These are phyloP conservation scores for Steinernema carpocapsae DNA, from an alignment of 2,888 invertebrate genomes.

Conservation along the genomic window DNA sequence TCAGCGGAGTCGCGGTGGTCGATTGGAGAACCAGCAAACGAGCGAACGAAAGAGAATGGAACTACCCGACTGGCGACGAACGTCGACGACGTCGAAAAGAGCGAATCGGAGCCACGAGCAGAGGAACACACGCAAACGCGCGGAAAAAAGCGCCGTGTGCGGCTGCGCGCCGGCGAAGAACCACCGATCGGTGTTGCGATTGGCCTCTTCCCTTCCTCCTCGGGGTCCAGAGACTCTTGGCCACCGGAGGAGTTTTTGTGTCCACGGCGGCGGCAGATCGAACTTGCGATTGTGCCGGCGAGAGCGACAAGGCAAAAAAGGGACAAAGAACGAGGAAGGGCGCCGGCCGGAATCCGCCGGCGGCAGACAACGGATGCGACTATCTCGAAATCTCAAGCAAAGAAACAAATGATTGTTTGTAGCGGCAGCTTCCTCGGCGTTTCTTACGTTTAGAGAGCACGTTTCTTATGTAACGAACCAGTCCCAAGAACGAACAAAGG, in stretches of 20 bases:
- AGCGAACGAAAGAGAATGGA: slow-evolving; percentile 28
- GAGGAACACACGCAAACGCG: slow-evolving; percentile 33
- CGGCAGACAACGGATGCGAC: too few relatives aligned
- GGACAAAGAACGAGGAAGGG: slow-evolving; percentile 17
- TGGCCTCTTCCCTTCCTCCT: background rate
- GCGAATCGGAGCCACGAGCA: slow-evolving; percentile 17
- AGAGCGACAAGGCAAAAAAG: background rate
- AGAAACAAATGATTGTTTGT: too few relatives aligned
- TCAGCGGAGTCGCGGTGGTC: slow-evolving; percentile 26
- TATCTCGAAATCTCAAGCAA: too few relatives aligned
- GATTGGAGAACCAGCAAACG: slow-evolving; percentile 1
- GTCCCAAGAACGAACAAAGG: too few relatives aligned
- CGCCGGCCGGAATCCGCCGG: background rate
- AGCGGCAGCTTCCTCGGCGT: too few relatives aligned
- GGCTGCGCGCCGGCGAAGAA: slow-evolving; percentile 2
- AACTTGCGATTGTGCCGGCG: background rate
- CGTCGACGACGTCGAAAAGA: slow-evolving; percentile 34
- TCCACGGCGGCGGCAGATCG: background rate
- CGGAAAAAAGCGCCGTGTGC: slow-evolving; percentile 32
- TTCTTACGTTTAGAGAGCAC: too few relatives aligned
- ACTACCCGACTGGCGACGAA: slow-evolving; percentile 25
- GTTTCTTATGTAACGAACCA: too few relatives aligned
- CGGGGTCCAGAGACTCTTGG: background rate
- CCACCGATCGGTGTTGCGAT: slow-evolving; percentile 29
- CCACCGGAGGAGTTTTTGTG: background rate